phyloP scores from a whole-genome alignment of 2,888 invertebrate genomes.

The Leucophora obtusa region DNA sequence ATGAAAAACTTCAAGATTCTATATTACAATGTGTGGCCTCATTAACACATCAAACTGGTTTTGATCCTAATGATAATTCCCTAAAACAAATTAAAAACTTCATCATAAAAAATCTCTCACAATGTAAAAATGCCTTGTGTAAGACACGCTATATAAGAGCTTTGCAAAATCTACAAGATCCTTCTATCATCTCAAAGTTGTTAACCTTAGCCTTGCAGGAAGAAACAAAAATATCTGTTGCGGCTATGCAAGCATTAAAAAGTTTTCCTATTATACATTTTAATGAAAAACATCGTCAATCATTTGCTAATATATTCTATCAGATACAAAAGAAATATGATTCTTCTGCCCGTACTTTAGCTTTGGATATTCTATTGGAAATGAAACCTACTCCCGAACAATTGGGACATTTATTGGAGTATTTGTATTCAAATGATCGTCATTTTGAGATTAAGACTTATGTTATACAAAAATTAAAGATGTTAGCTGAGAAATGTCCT shows the following conservation, averaged over 20 bases:
- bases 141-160: conserved; percentile 83
- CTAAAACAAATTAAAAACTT: conserved; percentile 49
- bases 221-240: conserved; percentile 81
- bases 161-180: conserved; percentile 84
- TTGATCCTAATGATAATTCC: conserved; percentile 71
- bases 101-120: conserved; percentile 75
- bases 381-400: conserved; percentile 81
- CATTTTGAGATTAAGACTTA: conserved; percentile 84
- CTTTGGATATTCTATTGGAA: conserved; percentile 85
- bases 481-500: conserved; percentile 80
- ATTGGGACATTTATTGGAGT: conserved; percentile 80
- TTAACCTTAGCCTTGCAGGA: conserved; percentile 80
- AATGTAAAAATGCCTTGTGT: conserved; percentile 81
- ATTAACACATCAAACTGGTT: conserved; percentile 80
- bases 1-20: conserved; percentile 83
- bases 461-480: conserved; percentile 82
- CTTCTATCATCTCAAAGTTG: conserved; percentile 81
- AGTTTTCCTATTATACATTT: conserved; percentile 78
- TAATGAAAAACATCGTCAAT: conserved; percentile 77
- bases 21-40: conserved; percentile 83
- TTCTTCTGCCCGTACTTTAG: conserved; percentile 85
- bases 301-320: conserved; percentile 81
- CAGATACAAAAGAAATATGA: conserved; percentile 82
- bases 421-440: conserved; percentile 80
- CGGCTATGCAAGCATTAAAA: conserved; percentile 85